Evolutionary conservation across 2,113 vertebrate species (phyloP).

Genomic region (Progne subis): DNA sequence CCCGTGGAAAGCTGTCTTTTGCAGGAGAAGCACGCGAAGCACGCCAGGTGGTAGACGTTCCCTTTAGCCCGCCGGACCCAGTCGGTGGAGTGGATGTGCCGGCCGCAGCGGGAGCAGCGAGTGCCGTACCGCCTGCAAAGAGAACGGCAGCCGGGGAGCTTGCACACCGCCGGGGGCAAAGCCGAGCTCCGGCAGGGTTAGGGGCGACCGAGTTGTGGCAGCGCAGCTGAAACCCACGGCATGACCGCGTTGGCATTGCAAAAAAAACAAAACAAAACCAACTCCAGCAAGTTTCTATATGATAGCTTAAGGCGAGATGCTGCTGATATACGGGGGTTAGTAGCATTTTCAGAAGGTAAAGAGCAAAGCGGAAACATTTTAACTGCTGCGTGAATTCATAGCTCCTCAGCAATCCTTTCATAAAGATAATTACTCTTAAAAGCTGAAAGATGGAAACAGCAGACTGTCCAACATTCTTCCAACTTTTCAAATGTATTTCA

Average conservation of each 20-base stretch:
- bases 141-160: neutral
- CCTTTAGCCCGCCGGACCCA: conserved; percentile 97
- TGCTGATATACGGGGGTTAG: neutral
- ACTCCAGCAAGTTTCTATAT: neutral
- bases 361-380: neutral
- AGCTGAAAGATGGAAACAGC: neutral
- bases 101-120: conserved; percentile 92
- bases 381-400: neutral
- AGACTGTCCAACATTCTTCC: neutral
- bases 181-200: accelerated
- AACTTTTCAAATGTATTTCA: neutral
- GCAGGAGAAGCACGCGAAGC: conserved; percentile 98
- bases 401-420: neutral
- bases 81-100: conserved; percentile 95
- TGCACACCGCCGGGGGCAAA: no score
- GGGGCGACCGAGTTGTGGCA: accelerated
- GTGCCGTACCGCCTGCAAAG: conserved; percentile 89
- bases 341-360: neutral
- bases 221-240: accelerated
- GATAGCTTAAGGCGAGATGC: neutral
- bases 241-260: no score
- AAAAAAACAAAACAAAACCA: no score
- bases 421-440: neutral
- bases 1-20: conserved; percentile 96
- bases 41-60: conserved; percentile 94